Evolutionary conservation across 2,113 vertebrate genomes (phyloP).

Genomic region (Orycteropus afer): DNA sequence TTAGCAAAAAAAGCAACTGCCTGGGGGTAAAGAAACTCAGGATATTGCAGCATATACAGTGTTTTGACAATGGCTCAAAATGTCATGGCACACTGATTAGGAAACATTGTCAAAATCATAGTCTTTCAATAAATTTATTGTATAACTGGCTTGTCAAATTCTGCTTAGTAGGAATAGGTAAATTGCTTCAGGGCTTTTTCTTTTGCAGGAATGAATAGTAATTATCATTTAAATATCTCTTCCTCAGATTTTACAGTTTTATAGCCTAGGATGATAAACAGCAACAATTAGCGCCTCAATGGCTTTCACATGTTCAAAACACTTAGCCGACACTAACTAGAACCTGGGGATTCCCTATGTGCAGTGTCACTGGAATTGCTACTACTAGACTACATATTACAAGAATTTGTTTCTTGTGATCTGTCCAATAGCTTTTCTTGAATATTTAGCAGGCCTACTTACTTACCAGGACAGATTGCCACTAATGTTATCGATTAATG

Average conservation of each 20-base stretch:
- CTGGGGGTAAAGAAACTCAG: conserved; percentile 46
- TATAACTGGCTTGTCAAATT: conserved; percentile 49
- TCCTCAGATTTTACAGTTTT: conserved; percentile 59
- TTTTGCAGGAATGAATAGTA: conserved; percentile 52
- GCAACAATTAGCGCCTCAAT: conserved; percentile 38
- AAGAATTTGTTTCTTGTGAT: conserved; percentile 48
- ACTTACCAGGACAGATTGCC: conserved; percentile 12
- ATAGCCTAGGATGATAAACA: conserved; percentile 58
- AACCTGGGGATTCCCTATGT: background rate
- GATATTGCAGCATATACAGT: conserved; percentile 48
- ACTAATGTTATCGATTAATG: conserved; percentile 53
- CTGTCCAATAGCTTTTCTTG: conserved; percentile 19
- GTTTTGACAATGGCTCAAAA: conserved; percentile 64
- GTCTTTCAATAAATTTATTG: conserved; percentile 48
- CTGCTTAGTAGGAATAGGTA: conserved; percentile 50
- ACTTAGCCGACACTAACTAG: conserved; percentile 59
- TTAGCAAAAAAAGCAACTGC: conserved; percentile 44
- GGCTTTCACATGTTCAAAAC: conserved; percentile 13
- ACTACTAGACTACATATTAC: background rate
- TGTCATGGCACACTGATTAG: conserved; percentile 36
- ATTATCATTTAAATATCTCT: conserved; percentile 66
- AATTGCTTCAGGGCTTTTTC: conserved; percentile 48
- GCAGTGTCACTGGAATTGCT: background rate
- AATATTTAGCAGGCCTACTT: conserved; percentile 48
- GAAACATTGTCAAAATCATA: conserved; percentile 53